Base-by-base conservation (phyloP, 2,113 vertebrate genomes). In the Coregonus clupeaformis region DNA sequence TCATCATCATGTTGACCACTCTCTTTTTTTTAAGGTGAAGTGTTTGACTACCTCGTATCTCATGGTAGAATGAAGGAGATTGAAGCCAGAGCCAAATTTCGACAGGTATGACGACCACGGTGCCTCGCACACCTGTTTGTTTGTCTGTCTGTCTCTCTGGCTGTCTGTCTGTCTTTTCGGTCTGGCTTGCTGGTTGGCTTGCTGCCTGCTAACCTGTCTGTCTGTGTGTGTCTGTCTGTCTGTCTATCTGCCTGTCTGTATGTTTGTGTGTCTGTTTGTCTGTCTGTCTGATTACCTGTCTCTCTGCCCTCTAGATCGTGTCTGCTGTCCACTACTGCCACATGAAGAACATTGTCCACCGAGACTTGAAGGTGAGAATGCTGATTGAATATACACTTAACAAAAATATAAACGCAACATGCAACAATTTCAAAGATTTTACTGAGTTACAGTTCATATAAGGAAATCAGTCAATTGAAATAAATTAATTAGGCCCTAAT, bases 41-140 rank as follows among this genome's bases (percentile, higher is more conserved):
- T 94, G 84, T 98, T 98, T 77, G 96, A 98, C 91, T 98, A 97
- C 94, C 94, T 98, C 87, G 96, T 97, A 85, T 96, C 96, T 6
- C 96, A 97, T 7, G 96, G 96, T 85, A 94, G 96, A 86, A 97
- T 97, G 96, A 97, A 97, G 90, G 96, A 98, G 92, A 95, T 97
- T 75, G 96, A 98, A 89, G 96, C 96, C 7, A 90, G 96, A 89
- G 92, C 92, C 89, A 94, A 93, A 90, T 94, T 93, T 84, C 88
- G 92, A 87, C 93, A 94, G 90, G 93, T 93, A 83, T 25, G 70
- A 47, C 5, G 1, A 3, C 32, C 1, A 27, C 24, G 11, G 27
- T 60, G 9, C 52, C 45, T 4, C 18, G 3, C 2, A 66, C 27
- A 11, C 49, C 79, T 78, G 30, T 32, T 7, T 36, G 65, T 36